phyloP scores from a whole-genome alignment of 2,113 vertebrate species.

The Capra hircus region DNA sequence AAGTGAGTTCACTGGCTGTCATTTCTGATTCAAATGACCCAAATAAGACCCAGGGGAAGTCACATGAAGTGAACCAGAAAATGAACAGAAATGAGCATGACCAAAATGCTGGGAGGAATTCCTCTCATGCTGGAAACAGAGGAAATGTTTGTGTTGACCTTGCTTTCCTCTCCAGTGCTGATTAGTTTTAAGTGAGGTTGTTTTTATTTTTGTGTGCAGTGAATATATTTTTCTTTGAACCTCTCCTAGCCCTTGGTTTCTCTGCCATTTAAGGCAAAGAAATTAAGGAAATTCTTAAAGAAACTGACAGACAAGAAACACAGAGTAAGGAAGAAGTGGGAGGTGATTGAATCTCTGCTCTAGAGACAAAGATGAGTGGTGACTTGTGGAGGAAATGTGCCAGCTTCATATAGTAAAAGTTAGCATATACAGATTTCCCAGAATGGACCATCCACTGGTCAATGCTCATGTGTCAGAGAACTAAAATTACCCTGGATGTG shows the following conservation, averaged over 20 bases:
- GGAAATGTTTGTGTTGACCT: background rate
- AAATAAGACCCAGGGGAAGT: background rate
- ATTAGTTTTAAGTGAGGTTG: background rate
- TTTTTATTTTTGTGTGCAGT: background rate
- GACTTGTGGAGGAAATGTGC: background rate
- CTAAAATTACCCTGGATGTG: background rate
- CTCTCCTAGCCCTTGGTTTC: background rate
- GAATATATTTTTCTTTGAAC: background rate
- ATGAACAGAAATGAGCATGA: background rate
- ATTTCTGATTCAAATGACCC: background rate
- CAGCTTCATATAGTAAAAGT: background rate
- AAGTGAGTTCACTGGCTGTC: background rate
- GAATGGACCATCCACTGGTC: background rate
- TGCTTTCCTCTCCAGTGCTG: background rate
- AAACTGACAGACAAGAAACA: background rate
- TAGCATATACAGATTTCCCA: background rate
- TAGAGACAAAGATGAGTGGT: background rate
- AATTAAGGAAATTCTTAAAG: background rate
- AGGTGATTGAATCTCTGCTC: background rate
- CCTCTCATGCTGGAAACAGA: background rate
- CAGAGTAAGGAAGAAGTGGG: background rate
- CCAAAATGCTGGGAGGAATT: background rate
- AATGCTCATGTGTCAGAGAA: background rate
- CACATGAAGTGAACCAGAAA: constrained; percentile 37
- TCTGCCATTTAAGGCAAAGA: background rate